Conservation (phyloP, 1,140 invertebrate genomes). For the Diorhabda sublineata region DNA sequence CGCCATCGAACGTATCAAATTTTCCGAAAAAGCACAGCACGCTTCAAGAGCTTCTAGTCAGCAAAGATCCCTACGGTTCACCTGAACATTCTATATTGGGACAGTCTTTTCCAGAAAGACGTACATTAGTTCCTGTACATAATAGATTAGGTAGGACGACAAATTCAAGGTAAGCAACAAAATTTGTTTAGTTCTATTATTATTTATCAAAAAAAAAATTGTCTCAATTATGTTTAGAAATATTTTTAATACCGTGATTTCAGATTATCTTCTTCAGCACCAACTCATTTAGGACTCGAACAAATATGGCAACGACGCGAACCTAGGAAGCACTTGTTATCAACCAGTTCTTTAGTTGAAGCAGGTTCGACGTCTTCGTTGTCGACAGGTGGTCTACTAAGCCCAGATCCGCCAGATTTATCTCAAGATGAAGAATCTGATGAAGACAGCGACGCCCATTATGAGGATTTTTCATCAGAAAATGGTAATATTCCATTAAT, state of each 20-base stretch:
- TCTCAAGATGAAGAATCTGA: conserved; percentile 81
- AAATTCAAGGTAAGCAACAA: conserved; percentile 15
- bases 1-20: conserved; percentile 40
- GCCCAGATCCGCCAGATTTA: conserved; percentile 74
- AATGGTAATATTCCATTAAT: conserved; percentile 52
- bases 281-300: conserved; percentile 74
- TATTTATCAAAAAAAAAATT: background rate
- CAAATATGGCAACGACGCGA: conserved; percentile 81
- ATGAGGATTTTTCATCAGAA: conserved; percentile 80
- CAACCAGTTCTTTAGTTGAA: conserved; percentile 79
- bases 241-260: conserved; percentile 36
- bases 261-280: conserved; percentile 78
- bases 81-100: conserved; percentile 55
- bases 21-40: conserved; percentile 52
- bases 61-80: conserved; percentile 52
- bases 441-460: conserved; percentile 76
- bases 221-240: background rate
- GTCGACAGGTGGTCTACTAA: conserved; percentile 75
- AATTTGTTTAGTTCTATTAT: background rate
- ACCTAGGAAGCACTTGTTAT: conserved; percentile 79
- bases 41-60: conserved; percentile 64
- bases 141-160: conserved; percentile 10
- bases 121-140: conserved; percentile 27
- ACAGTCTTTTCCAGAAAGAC: conserved; percentile 54
- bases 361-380: conserved; percentile 83